Base-by-base conservation (phyloP, 1,140 invertebrate genomes). In the Teleopsis dalmanni region DNA sequence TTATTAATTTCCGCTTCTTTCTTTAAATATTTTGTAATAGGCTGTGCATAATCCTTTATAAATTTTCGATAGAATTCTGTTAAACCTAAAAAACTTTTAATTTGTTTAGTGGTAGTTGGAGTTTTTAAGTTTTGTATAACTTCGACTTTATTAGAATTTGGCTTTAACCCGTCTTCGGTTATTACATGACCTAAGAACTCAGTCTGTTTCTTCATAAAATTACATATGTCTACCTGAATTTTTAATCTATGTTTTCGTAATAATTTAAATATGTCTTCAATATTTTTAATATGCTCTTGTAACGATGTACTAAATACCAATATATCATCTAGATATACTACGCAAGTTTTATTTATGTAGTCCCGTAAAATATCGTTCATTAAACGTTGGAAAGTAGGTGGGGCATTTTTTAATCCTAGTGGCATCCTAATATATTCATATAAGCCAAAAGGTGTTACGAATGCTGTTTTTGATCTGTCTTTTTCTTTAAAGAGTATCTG, bases 201-300 rank as follows among this genome's bases (percentile, higher is more conserved):
- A 13, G 40, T 42, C 25, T 49, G 44, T 61, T 63, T 56, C 51
- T 56, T 57, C 9, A 72, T 46, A 57, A 76, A 76, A 46, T 72
- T 59, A 45, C 73, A 76, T 59, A 76, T 76, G 14, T 64, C 59
- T 0, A 68, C 68, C 56, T 76, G 64, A 18, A 75, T 26, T 57
- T 74, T 73, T 25, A 76, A 54, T 47, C 47, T 42, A 41, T 37
- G 7, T 25, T 22, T 18, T 8, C 19, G 2, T 22, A 42, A 14
- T 42, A 13, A 21, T 1, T 42, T 37, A 13, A 48, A 36, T 19
- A 35, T 42, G 22, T 13, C 13, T 10, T 40, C 27, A n/a, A 49
- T 43, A 18, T 44, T 16, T 26, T 35, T 26, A 21, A 55, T 26
- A 13, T 50, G 54, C 36, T 51, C 52, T 35, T 54, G 19, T 16